Evolutionary conservation across 1,140 invertebrate species (phyloP).

Genomic region (Araneus ventricosus): DNA sequence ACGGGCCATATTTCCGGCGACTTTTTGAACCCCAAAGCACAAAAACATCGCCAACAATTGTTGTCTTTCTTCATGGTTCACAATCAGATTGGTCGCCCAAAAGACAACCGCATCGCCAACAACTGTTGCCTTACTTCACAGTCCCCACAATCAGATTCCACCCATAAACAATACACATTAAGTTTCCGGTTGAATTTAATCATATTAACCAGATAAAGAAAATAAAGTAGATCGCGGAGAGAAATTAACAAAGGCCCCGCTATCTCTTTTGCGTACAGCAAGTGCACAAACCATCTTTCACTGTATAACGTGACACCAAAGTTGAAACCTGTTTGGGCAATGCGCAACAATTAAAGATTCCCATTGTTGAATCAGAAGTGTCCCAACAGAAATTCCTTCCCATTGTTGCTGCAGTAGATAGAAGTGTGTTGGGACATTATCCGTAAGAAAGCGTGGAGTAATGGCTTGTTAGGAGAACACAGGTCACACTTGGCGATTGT

Average conservation of each 20-base stretch:
- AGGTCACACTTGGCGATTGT: neutral
- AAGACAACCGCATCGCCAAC: neutral
- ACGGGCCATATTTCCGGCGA: neutral
- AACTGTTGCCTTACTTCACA: neutral
- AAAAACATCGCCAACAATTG: neutral
- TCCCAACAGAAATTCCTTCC: neutral
- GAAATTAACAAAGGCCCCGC: conserved; percentile 5
- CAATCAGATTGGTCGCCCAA: neutral
- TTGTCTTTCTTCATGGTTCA: neutral
- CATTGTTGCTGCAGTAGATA: neutral
- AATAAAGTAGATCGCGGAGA: neutral
- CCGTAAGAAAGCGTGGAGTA: conserved; percentile 5
- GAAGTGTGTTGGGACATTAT: neutral
- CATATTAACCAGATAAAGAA: conserved; percentile 17
- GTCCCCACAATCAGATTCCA: neutral
- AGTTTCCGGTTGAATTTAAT: neutral
- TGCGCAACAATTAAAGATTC: conserved; percentile 11
- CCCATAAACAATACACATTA: neutral
- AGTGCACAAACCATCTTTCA: neutral
- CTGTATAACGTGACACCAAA: neutral
- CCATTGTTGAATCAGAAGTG: neutral
- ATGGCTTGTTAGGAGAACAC: conserved; percentile 2
- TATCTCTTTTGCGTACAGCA: neutral
- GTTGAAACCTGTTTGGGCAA: neutral
- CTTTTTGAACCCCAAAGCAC: neutral